Conservation (phyloP, 2,888 invertebrate genomes). For the Drosophila pegasa region DNA sequence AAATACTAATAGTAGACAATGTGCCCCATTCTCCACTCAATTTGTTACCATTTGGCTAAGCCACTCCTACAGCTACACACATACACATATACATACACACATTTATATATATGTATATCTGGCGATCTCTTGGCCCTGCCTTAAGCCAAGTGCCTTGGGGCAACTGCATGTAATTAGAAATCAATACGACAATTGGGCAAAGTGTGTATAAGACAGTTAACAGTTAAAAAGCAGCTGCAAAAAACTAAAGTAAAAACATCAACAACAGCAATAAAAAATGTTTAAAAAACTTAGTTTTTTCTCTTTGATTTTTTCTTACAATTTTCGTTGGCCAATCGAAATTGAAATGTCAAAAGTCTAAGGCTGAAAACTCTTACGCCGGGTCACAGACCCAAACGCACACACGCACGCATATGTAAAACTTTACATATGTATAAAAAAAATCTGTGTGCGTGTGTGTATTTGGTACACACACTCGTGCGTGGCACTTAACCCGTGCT, state of each 20-base stretch:
- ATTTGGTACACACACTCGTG: constrained; percentile 37
- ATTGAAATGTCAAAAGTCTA: constrained; percentile 70
- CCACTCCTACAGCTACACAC: constrained; percentile 40
- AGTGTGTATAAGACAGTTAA: constrained; percentile 25
- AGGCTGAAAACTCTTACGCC: constrained; percentile 50
- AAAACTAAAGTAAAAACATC: not conserved
- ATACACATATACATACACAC: not conserved
- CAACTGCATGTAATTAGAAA: constrained; percentile 68
- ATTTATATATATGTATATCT: not conserved
- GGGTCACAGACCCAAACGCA: constrained; percentile 47
- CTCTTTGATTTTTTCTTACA: constrained; percentile 24
- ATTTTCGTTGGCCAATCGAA: constrained; percentile 51
- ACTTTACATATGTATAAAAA: constrained; percentile 14
- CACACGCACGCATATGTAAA: constrained; percentile 17
- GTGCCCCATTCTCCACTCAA: constrained; percentile 23
- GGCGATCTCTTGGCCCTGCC: constrained; percentile 53
- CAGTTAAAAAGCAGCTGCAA: constrained; percentile 3
- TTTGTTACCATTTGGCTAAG: constrained; percentile 51
- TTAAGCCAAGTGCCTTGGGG: constrained; percentile 58
- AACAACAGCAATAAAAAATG: constrained; percentile 2
- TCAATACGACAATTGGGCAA: constrained; percentile 67
- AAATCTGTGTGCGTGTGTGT: constrained; percentile 17
- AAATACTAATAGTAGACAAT: constrained; percentile 61
- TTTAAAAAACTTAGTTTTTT: constrained; percentile 7
- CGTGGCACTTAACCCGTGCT: constrained; percentile 71